These are phyloP conservation scores for Endomychus coccineus DNA, from an alignment of 2,888 invertebrate genomes.

Conservation along the genomic window DNA sequence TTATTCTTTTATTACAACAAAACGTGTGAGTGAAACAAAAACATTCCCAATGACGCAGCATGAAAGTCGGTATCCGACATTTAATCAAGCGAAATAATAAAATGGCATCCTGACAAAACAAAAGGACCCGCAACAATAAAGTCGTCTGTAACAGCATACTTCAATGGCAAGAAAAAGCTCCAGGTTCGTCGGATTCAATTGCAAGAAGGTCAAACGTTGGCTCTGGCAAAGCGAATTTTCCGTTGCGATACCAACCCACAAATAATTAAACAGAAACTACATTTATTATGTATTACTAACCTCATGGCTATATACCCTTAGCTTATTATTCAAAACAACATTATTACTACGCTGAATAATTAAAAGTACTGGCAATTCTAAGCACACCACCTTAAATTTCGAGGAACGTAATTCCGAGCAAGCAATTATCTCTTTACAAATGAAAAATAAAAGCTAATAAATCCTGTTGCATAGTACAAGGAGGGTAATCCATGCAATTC, in stretches of 20 bases:
- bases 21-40: conserved; percentile 25
- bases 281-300: conserved; percentile 40
- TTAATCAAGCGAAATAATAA: conserved; percentile 34
- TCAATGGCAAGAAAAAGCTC: conserved; percentile 14
- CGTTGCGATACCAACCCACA: conserved; percentile 17
- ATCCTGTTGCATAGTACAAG: too few relatives aligned
- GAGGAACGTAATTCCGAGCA: too few relatives aligned
- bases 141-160: conserved; percentile 19
- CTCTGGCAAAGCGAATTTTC: conserved; percentile 10
- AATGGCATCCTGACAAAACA: conserved; percentile 28
- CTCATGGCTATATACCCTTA: conserved; percentile 39
- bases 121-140: conserved; percentile 29
- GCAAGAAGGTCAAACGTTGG: conserved; percentile 13
- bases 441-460: too few relatives aligned
- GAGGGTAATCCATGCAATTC: too few relatives aligned
- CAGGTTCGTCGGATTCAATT: conserved; percentile 14
- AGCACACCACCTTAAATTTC: too few relatives aligned
- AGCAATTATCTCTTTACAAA: too few relatives aligned
- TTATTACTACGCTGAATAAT: conserved; percentile 41
- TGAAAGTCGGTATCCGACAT: conserved; percentile 26
- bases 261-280: conserved; percentile 39
- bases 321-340: conserved; percentile 44
- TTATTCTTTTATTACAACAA: too few relatives aligned
- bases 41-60: conserved; percentile 26
- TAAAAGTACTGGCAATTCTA: too few relatives aligned